Conservation (phyloP, 2,888 invertebrate genomes). For the Acleris cristana region DNA sequence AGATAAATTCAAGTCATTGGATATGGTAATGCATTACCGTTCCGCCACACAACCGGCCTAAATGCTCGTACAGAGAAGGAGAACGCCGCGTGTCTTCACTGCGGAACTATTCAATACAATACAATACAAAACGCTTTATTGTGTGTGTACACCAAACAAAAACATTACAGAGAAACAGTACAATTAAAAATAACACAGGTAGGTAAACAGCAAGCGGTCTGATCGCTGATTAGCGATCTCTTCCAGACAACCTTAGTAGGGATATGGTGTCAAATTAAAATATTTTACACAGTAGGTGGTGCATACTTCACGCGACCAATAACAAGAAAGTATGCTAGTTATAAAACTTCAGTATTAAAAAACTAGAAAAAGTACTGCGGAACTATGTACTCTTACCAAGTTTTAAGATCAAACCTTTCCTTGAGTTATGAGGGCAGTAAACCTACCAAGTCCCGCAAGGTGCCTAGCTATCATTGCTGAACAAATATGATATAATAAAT, state of each 20-base stretch:
- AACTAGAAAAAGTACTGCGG: not conserved
- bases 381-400: conserved; percentile 31
- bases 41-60: conserved; percentile 40
- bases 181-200: too few relatives aligned
- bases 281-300: too few relatives aligned
- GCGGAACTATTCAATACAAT: not conserved
- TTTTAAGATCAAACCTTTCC: conserved; percentile 30
- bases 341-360: too few relatives aligned
- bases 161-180: too few relatives aligned
- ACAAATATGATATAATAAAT: conserved; percentile 37
- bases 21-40: conserved; percentile 57
- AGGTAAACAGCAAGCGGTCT: too few relatives aligned
- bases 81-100: conserved; percentile 6
- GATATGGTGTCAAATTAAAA: too few relatives aligned
- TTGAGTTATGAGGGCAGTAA: conserved; percentile 31
- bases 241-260: too few relatives aligned
- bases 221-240: too few relatives aligned
- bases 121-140: too few relatives aligned
- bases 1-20: conserved; percentile 60
- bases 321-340: too few relatives aligned
- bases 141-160: too few relatives aligned
- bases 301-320: too few relatives aligned
- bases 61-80: not conserved
- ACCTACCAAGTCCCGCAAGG: conserved; percentile 17
- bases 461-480: conserved; percentile 17